Conservation (phyloP, 2,797 vertebrate genomes). For the Pygocentrus nattereri region DNA sequence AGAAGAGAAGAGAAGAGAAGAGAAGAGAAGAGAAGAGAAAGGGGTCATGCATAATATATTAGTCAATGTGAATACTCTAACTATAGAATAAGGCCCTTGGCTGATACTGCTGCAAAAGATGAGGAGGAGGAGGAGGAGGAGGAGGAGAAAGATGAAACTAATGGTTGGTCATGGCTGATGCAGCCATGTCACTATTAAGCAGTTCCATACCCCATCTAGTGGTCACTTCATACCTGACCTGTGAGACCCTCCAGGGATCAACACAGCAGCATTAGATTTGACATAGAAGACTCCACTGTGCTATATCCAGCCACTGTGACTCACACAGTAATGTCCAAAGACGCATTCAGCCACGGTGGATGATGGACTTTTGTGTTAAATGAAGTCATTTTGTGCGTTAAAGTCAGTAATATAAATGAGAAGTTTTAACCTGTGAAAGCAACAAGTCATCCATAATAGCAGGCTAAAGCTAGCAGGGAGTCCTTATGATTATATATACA, state of each 20-base stretch:
- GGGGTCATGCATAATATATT: too few relatives aligned
- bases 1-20: background rate
- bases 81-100: too few relatives aligned
- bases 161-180: background rate
- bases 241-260: constrained; percentile 26
- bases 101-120: too few relatives aligned
- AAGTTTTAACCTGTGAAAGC: too few relatives aligned
- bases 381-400: too few relatives aligned
- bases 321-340: background rate
- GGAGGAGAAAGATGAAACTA: background rate
- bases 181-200: constrained; percentile 19
- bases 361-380: background rate
- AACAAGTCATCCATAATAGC: too few relatives aligned
- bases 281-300: background rate
- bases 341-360: background rate
- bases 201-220: constrained; percentile 59
- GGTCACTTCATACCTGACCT: constrained; percentile 53
- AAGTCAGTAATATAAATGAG: too few relatives aligned
- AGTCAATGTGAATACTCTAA: background rate
- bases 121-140: background rate
- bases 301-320: background rate
- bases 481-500: too few relatives aligned
- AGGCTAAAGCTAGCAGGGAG: too few relatives aligned
- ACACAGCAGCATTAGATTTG: background rate
- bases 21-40: background rate